phyloP scores from a whole-genome alignment of 1,140 invertebrate genomes.

The Dinoponera quadriceps region DNA sequence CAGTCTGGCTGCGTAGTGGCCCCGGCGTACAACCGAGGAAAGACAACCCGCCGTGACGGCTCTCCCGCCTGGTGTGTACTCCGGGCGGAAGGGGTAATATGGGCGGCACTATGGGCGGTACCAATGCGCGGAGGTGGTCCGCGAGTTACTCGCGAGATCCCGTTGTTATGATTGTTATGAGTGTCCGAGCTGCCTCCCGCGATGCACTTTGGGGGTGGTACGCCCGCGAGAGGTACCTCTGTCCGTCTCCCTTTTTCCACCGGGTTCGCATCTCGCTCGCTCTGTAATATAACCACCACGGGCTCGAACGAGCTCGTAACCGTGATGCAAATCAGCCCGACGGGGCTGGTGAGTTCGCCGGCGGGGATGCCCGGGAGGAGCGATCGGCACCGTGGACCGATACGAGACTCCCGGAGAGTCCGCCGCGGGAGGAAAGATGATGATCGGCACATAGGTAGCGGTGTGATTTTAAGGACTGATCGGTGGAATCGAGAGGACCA shows the following conservation, averaged over 20 bases:
- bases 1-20: slow-evolving; percentile 86
- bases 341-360: slow-evolving; percentile 72
- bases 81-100: slow-evolving; percentile 66
- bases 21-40: slow-evolving; percentile 70
- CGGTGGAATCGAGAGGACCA: neutral
- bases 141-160: slow-evolving; percentile 82
- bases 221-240: slow-evolving; percentile 71
- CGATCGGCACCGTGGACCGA: slow-evolving; percentile 67
- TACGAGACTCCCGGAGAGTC: slow-evolving; percentile 52
- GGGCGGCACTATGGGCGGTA: slow-evolving; percentile 81
- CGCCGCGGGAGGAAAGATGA: slow-evolving; percentile 56
- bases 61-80: slow-evolving; percentile 66
- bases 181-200: slow-evolving; percentile 82
- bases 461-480: slow-evolving; percentile 66
- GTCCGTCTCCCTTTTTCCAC: slow-evolving; percentile 68
- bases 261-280: slow-evolving; percentile 55
- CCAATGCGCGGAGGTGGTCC: slow-evolving; percentile 85
- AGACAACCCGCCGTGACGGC: slow-evolving; percentile 67
- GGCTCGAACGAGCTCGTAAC: slow-evolving; percentile 81
- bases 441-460: slow-evolving; percentile 41
- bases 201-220: slow-evolving; percentile 77
- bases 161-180: slow-evolving; percentile 85
- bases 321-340: slow-evolving; percentile 82
- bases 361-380: slow-evolving; percentile 70
- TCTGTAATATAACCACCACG: slow-evolving; percentile 81